These are phyloP conservation scores for Burhinus bistriatus DNA, from an alignment of 2,113 vertebrate species.

Conservation along the genomic window DNA sequence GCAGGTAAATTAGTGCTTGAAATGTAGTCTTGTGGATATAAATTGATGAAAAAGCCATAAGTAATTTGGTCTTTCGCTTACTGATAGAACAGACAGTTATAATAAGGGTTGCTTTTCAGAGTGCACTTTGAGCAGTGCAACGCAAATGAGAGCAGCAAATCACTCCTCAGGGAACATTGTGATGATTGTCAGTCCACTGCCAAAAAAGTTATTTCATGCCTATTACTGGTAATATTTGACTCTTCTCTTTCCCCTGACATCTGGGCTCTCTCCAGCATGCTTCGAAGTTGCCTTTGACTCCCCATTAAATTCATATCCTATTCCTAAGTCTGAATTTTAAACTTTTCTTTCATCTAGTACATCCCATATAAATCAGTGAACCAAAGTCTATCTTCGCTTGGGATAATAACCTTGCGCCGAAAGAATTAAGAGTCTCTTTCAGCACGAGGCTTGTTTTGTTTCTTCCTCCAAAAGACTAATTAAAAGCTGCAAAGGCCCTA, in stretches of 20 bases:
- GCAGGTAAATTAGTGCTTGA: slow-evolving; percentile 9
- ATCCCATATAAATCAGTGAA: not conserved
- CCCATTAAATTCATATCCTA: not conserved
- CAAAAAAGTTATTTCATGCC: slow-evolving; percentile 11
- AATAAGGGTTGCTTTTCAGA: not conserved
- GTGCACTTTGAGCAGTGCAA: not conserved
- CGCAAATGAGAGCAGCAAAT: not conserved
- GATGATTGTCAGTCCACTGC: not conserved
- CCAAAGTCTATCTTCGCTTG: not conserved
- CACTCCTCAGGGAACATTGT: not conserved
- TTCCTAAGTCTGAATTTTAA: not conserved
- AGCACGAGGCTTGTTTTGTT: not conserved
- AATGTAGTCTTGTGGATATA: slow-evolving; percentile 5
- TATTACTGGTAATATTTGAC: not conserved
- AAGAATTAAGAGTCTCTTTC: not conserved
- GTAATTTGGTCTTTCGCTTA: not conserved
- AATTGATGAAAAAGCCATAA: not conserved
- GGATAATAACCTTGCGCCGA: not conserved
- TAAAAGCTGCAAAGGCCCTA: not conserved
- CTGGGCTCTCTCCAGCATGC: not conserved
- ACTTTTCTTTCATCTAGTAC: not conserved
- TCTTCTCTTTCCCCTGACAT: not conserved
- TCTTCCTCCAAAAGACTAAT: not conserved
- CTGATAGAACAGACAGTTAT: not conserved
- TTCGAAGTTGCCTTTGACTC: not conserved